A percentile compares a stretch with the other conserved stretches of the same genome.
Evolutionary conservation across 2,888 invertebrate genomes (phyloP).

Genomic region (Nesidiocoris tenuis): DNA sequence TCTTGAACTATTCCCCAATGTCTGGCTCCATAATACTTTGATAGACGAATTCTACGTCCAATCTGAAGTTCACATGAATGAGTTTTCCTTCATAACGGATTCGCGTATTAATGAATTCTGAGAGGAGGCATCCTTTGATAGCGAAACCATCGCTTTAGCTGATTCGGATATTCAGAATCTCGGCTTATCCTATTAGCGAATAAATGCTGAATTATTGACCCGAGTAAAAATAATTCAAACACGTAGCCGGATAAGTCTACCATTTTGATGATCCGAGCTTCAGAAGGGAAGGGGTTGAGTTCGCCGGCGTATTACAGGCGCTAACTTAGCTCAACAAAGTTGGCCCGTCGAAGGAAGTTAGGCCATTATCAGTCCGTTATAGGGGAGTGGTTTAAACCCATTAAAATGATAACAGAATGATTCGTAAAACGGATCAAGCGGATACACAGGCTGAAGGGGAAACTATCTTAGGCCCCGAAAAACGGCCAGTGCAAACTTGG

Average conservation of each 20-base stretch:
- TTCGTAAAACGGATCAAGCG: background rate
- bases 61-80: too few species aligned
- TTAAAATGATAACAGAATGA: background rate
- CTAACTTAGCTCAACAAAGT: background rate
- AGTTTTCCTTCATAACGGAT: too few species aligned
- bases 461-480: too few species aligned
- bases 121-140: too few species aligned
- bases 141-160: too few species aligned
- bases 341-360: conserved; percentile 1
- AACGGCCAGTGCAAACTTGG: too few species aligned
- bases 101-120: too few species aligned
- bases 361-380: conserved; percentile 8
- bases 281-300: background rate
- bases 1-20: too few species aligned
- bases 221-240: background rate
- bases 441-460: background rate
- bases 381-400: background rate
- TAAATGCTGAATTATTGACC: background rate
- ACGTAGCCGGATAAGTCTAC: background rate
- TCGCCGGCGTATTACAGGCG: background rate
- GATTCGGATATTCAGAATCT: too few species aligned
- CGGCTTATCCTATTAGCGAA: background rate
- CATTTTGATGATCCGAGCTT: background rate
- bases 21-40: too few species aligned
- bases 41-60: too few species aligned